Base-by-base conservation (phyloP, 2,888 invertebrate genomes). In the Pheosia gnoma region DNA sequence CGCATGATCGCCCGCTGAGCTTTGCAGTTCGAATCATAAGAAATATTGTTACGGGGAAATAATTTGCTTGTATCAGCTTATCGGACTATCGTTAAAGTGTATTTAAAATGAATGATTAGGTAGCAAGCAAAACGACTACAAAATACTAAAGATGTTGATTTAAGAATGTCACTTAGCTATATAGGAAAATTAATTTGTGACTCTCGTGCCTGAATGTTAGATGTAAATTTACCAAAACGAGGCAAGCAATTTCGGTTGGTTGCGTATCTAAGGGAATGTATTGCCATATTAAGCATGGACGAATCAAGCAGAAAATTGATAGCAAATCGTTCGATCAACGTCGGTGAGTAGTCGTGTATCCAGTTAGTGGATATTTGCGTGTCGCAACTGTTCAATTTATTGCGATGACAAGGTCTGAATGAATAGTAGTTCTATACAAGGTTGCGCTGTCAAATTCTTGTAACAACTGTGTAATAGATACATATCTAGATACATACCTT, bases 311-410 rank as follows among this genome's bases (percentile, higher is more conserved):
- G 61, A 59, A n/a, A 66, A 70, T 70, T 63, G 66, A 66, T 54
- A 82, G 80, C 81, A 81, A 85, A 86, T 82, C 80, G 84, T 77
- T 75, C 70, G 71, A 69, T 78, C 75, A 79, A 76, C 63, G 70
- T 68, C 57, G 65, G 64, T 61, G 63, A 86, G 90, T 89, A 89
- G 90, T 91, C 87, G 86, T 78, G 72, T 78, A 72, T 81, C 86
- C 87, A 82, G 85, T 87, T 87, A 85, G 83, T 83, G 76, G 83
- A 87, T 86, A 90, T 90, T 91, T 89, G 90, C 90, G 85, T 90
- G 91, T 86, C 88, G 85, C 83, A 87, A 86, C 81, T 80, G 80
- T 79, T 75, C 73, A 85, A 89, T 89, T 90, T 90, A 89, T 89
- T 76, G 82, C 82, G 68, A 75, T 75, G 71, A 75, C 89, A 89